phyloP scores from a whole-genome alignment of 2,113 vertebrate genomes.

The Lontra canadensis region DNA sequence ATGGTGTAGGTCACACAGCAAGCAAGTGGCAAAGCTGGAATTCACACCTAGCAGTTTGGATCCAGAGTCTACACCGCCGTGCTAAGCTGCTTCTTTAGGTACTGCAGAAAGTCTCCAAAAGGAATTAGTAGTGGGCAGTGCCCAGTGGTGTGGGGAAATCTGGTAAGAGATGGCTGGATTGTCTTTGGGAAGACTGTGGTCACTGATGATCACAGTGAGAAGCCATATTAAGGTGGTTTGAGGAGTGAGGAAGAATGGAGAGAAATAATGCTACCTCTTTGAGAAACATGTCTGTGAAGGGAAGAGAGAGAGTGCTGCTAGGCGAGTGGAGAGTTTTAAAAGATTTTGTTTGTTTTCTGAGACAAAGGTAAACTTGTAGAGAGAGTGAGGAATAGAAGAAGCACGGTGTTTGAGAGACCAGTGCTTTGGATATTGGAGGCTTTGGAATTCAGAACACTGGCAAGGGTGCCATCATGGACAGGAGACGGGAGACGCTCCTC shows the following conservation, averaged over 20 bases:
- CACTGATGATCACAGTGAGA: not conserved
- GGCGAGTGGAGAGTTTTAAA: not conserved
- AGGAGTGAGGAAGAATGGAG: not conserved
- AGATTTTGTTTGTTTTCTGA: not conserved
- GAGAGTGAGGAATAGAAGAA: not conserved
- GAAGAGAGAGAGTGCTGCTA: not conserved
- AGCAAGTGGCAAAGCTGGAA: not conserved
- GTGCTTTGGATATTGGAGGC: not conserved
- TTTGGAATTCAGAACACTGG: not conserved
- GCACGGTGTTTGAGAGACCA: not conserved
- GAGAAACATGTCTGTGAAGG: not conserved
- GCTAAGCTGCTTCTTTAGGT: not conserved
- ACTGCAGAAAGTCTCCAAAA: not conserved
- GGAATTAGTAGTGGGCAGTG: not conserved
- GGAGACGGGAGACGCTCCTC: fast-evolving
- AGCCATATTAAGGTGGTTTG: not conserved
- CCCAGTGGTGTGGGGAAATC: not conserved
- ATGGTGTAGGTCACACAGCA: not conserved
- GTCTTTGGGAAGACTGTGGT: too few relatives aligned
- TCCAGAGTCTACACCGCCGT: not conserved
- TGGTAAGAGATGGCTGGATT: not conserved
- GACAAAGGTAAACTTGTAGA: not conserved
- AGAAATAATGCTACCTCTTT: not conserved
- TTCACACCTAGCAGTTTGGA: not conserved
- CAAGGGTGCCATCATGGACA: not conserved